Base-by-base conservation (phyloP, 2,888 invertebrate genomes). In the Tiliacea aurago region DNA sequence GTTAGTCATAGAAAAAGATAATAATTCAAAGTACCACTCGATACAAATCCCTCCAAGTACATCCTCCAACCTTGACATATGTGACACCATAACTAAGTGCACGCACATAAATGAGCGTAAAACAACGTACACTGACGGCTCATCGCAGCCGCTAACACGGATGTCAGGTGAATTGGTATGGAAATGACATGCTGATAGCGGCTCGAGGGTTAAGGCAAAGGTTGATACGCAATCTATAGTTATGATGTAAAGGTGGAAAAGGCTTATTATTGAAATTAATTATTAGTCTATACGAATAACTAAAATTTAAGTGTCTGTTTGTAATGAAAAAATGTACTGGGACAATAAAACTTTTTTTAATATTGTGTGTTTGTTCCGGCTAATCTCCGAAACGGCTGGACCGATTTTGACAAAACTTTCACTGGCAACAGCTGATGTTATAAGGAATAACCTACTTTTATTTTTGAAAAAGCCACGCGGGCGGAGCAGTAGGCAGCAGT, bases 141-240 rank as follows among this genome's bases (percentile, higher is more conserved):
- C 73, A 68, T 76, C 71, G 51, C 62, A 37, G 13, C 28, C 55
- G n/a, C 61, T 62, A 73, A 63, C 55, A 58, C 79, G 79, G 85
- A 84, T 79, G 80, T 73, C 85, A 74, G 15, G 75, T 76, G 81
- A 83, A 88, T 83, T 87, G 87, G 66, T 69, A 76, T 86, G 89
- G 88, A 88, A 88, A 88, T 87, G 81, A 88, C 84, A 74, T 74
- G 69, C 43, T n/a, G 59, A 15, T 78, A 45, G 47, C 55, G 20
- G 33, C 18, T 45, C 15, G 9, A 4, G 55, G 23, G 28, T 49
- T 41, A 49, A 6, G 18, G 13, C 20, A 15, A 20, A 67, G 43
- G 28, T 43, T 43, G 49, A 58, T 55, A 41, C 41, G 49, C 28
- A 0, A 15, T 37, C 18, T 47, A 37, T 18, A 5, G 7, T 43